phyloP scores from a whole-genome alignment of 2,888 invertebrate species.

The Cheilosia soror region DNA sequence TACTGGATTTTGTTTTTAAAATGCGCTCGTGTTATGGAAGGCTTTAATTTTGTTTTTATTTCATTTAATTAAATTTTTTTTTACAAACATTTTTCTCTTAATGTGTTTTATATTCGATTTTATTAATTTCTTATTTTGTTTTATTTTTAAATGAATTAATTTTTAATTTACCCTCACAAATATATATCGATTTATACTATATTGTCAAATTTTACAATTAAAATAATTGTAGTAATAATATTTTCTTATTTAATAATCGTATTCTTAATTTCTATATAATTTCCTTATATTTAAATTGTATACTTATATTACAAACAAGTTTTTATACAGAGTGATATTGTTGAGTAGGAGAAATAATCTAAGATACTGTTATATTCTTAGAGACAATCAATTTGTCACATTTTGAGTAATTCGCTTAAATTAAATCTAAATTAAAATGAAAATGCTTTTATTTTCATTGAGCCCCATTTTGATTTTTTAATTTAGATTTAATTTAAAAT shows the following conservation, averaged over 20 bases:
- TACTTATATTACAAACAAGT: conserved; percentile 32
- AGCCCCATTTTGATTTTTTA: conserved; percentile 42
- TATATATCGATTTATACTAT: conserved; percentile 65
- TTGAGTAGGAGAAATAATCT: background rate
- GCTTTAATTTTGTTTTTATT: conserved; percentile 13
- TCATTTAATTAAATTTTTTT: background rate
- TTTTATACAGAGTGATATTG: background rate
- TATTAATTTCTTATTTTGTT: background rate
- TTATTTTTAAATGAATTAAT: conserved; percentile 24
- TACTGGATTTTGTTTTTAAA: conserved; percentile 20
- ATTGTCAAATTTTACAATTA: conserved; percentile 76
- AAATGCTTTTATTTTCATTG: conserved; percentile 18
- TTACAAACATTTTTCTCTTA: background rate
- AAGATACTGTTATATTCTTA: background rate
- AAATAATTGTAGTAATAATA: conserved; percentile 69
- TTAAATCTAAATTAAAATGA: conserved; percentile 25
- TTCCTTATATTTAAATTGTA: conserved; percentile 20
- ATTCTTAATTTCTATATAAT: conserved; percentile 7
- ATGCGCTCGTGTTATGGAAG: conserved; percentile 23
- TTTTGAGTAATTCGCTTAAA: conserved; percentile 44
- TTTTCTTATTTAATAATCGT: conserved; percentile 55
- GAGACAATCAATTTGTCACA: conserved; percentile 39
- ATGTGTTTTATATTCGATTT: background rate
- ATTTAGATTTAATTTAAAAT: conserved; percentile 42
- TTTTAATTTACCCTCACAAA: conserved; percentile 30